Evolutionary conservation across 1,140 invertebrate genomes (phyloP).

Genomic region (Agrypnia vestita): DNA sequence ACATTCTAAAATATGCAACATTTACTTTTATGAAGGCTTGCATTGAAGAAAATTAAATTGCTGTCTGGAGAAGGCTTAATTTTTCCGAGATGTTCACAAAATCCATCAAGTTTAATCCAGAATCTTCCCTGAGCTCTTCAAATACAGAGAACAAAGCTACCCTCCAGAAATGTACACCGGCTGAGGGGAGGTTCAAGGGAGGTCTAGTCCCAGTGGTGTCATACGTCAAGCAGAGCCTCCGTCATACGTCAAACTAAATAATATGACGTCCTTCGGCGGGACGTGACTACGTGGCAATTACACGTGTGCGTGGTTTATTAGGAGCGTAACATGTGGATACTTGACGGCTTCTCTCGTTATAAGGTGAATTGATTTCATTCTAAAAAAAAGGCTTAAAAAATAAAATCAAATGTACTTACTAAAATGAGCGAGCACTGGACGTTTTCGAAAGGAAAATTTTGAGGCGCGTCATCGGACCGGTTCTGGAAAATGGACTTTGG

Average conservation of each 20-base stretch:
- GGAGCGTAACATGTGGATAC: background rate
- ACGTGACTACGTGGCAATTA: constrained; percentile 30
- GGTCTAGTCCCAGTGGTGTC: constrained; percentile 20
- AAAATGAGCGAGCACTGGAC: no score
- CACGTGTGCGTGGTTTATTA: constrained; percentile 5
- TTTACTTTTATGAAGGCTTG: no score
- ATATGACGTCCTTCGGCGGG: constrained; percentile 11
- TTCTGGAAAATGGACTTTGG: no score
- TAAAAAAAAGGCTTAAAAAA: no score
- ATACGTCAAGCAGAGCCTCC: constrained; percentile 36
- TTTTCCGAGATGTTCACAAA: no score
- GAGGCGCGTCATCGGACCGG: no score
- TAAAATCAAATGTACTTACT: no score
- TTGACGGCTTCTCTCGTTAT: background rate
- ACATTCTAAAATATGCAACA: no score
- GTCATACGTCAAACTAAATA: constrained; percentile 39
- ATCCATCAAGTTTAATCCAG: background rate
- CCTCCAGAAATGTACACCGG: constrained; percentile 12
- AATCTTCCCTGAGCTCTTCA: background rate
- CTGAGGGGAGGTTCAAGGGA: background rate
- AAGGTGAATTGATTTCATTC: no score
- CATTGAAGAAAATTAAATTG: no score
- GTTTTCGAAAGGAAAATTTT: no score
- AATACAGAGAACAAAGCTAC: background rate
- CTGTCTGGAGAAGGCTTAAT: no score